A percentile compares a stretch with the other conserved stretches of the same genome.
Conservation (phyloP, 2,888 invertebrate genomes). For the Macropis europaea region DNA sequence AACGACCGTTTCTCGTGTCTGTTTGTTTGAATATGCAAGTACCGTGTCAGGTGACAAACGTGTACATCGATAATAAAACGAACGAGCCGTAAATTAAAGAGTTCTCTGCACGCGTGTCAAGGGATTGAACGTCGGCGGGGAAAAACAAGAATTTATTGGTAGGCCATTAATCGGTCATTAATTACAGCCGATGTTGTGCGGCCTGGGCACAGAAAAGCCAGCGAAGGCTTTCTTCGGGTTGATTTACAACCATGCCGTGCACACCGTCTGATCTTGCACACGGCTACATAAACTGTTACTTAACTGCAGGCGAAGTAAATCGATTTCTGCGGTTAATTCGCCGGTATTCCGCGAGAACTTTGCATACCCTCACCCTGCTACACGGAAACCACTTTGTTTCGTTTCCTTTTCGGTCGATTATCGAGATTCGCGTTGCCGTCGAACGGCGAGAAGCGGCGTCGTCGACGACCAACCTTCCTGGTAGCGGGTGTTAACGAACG, state of each 20-base stretch:
- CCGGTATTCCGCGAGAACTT: constrained; percentile 33
- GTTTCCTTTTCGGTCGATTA: background rate
- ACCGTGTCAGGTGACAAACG: background rate
- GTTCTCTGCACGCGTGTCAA: constrained; percentile 14
- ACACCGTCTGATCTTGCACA: constrained; percentile 23
- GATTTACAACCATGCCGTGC: constrained; percentile 35
- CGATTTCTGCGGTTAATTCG: constrained; percentile 51
- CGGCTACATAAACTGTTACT: constrained; percentile 53
- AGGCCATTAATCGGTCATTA: constrained; percentile 45
- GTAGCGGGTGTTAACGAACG: too few species aligned
- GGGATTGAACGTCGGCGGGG: background rate
- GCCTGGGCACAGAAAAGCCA: constrained; percentile 3
- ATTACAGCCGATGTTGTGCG: constrained; percentile 17
- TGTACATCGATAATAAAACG: constrained; percentile 14
- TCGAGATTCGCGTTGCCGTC: background rate
- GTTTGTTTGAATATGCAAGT: constrained; percentile 8
- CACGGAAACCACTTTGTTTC: background rate
- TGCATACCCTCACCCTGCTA: constrained; percentile 6
- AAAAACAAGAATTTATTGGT: constrained; percentile 48
- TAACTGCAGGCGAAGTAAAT: constrained; percentile 50
- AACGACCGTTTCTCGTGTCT: background rate
- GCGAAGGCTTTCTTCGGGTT: constrained; percentile 35
- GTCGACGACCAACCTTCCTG: background rate
- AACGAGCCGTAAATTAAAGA: constrained; percentile 14
- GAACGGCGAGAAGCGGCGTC: background rate